Evolutionary conservation across 2,797 vertebrate species (phyloP).

Genomic region (Chaunax sp.): DNA sequence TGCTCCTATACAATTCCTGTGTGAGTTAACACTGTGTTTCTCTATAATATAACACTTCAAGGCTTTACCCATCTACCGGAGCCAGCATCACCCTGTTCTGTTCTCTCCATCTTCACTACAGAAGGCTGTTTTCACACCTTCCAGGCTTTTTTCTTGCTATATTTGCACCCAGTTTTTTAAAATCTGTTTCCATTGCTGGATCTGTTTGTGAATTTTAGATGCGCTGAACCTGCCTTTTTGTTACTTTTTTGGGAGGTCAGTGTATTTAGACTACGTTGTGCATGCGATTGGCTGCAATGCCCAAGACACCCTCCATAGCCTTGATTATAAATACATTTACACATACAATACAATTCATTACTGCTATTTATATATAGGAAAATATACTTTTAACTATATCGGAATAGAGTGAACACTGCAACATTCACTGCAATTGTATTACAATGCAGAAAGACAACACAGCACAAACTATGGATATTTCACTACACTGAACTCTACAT

Average conservation of each 20-base stretch:
- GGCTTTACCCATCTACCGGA: conserved; percentile 10
- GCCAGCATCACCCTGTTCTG: conserved; percentile 30
- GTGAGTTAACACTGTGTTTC: too few species aligned
- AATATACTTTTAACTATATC: too few species aligned
- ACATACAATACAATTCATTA: conserved; percentile 21
- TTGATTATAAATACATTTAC: conserved; percentile 13
- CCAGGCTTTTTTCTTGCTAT: conserved; percentile 13
- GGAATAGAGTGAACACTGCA: too few species aligned
- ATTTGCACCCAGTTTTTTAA: neutral
- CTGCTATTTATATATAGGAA: neutral
- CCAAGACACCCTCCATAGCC: conserved; percentile 3
- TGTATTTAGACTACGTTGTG: conserved; percentile 31
- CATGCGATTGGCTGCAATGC: neutral
- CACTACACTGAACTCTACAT: too few species aligned
- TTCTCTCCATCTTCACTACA: conserved; percentile 54
- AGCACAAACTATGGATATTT: conserved; percentile 11
- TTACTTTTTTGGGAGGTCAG: neutral
- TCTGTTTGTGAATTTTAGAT: conserved; percentile 31
- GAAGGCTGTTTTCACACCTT: conserved; percentile 53
- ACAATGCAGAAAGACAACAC: too few species aligned
- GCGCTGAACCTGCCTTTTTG: conserved; percentile 44
- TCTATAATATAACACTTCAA: conserved; percentile 26
- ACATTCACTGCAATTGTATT: too few species aligned
- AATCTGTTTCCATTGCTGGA: conserved; percentile 29
- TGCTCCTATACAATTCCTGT: too few species aligned